Conservation (phyloP, 2,797 vertebrate genomes). For the Crenichthys baileyi region DNA sequence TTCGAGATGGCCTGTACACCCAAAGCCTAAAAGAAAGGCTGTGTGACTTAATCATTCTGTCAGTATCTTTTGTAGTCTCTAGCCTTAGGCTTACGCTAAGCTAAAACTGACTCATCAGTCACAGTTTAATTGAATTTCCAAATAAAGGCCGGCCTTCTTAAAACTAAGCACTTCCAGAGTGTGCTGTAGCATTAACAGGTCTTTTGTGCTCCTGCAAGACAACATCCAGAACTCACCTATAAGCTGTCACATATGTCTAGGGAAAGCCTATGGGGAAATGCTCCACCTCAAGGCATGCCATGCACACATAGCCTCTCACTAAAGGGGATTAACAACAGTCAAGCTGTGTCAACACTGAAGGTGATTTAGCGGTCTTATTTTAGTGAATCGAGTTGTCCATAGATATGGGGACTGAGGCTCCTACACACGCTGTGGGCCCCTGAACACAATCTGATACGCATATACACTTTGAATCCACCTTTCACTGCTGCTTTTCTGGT, state of each 20-base stretch:
- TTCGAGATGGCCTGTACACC: conserved; percentile 38
- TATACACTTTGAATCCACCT: too few species aligned
- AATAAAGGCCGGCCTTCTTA: conserved; percentile 46
- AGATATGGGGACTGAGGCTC: neutral
- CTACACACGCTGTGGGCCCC: neutral
- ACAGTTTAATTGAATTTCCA: conserved; percentile 61
- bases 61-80: conserved; percentile 50
- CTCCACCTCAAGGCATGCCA: conserved; percentile 11
- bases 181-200: conserved; percentile 51
- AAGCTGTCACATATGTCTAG: conserved; percentile 44
- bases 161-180: conserved; percentile 43
- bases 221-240: conserved; percentile 56
- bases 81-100: conserved; percentile 30
- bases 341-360: conserved; percentile 10
- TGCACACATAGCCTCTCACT: neutral
- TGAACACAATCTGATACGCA: neutral
- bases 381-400: neutral
- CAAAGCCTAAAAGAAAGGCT: conserved; percentile 39
- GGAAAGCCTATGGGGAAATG: conserved; percentile 23
- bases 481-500: too few species aligned
- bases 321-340: conserved; percentile 10
- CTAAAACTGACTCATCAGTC: conserved; percentile 50
- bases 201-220: conserved; percentile 42
- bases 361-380: neutral
- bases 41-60: conserved; percentile 44